Conservation (phyloP, 2,113 vertebrate genomes). For the Scomber japonicus region DNA sequence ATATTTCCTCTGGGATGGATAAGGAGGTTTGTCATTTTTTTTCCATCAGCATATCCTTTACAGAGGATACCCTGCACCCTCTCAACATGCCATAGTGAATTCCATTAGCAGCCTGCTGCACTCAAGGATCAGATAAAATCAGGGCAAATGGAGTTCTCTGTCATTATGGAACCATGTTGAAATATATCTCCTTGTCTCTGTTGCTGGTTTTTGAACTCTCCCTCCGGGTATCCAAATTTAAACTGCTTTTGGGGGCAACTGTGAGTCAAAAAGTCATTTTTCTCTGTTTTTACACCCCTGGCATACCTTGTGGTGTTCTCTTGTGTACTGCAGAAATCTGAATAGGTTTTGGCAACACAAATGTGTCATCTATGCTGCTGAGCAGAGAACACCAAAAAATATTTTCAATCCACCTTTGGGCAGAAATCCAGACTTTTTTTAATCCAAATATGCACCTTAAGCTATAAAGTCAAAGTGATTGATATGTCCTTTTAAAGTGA, state of each 20-base stretch:
- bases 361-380: background rate
- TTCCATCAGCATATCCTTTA: slow-evolving; percentile 31
- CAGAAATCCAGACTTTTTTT: slow-evolving; percentile 1
- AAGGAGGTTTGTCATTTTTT: slow-evolving; percentile 32
- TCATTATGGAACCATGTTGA: slow-evolving; percentile 28
- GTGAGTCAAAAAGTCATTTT: background rate
- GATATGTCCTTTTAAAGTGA: background rate
- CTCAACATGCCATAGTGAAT: slow-evolving; percentile 25
- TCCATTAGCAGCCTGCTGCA: slow-evolving; percentile 45
- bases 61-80: slow-evolving; percentile 9
- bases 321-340: background rate
- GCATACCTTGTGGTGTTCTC: background rate
- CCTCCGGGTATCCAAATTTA: slow-evolving; percentile 13
- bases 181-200: slow-evolving; percentile 23
- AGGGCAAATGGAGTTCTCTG: slow-evolving; percentile 56
- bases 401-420: background rate
- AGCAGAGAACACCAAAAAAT: background rate
- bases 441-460: background rate
- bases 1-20: slow-evolving; percentile 13
- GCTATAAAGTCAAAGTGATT: background rate
- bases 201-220: background rate
- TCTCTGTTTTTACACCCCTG: background rate
- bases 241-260: slow-evolving; percentile 9
- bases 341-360: slow-evolving; percentile 24
- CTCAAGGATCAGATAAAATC: slow-evolving; percentile 71